Base-by-base conservation (phyloP, 1,140 invertebrate genomes). In the Leptinotarsa defecta region DNA sequence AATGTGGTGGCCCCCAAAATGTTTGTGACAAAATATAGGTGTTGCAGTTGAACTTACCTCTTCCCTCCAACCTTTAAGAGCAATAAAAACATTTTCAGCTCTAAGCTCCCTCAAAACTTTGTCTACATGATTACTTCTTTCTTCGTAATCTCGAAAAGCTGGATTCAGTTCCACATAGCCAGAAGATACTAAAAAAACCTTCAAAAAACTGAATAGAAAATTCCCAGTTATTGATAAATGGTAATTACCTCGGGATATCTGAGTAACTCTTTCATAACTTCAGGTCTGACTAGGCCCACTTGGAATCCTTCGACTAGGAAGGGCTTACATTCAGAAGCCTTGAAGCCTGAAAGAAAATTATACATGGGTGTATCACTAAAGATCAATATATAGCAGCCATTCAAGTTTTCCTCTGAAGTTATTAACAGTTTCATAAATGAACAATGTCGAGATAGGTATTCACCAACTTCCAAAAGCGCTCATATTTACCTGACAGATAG, bases 21-120 rank as follows among this genome's bases (percentile, higher is more conserved):
- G 0, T 43, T 43, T 43, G 34, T 11, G 34, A 43, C 34, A 43
- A 43, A 34, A 43, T 11, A 43, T 43, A 43, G 8, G 8, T 11
- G 34, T 8, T 43, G 34, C 34, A 43, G 34, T 43, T 43, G 34
- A 43, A 65, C 71, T 82, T 86, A 93, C 92, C 89, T 98, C 96
- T 88, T 97, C 92, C 84, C 96, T 89, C 96, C 96, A 98, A 5
- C 95, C 95, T 83, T 92, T 91, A 3, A 98, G 86, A 5, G 93
- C 91, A 19, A 90, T 83, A 80, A 94, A 92, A 62, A 86, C 86
- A 82, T 89, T 89, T 76, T 90, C 86, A 74, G 86, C 87, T 73
- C 92, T 88, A 82, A 95, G 88, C 85, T 93, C 89, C 81, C 89
- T 88, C 71, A 98, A 87, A 57, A 97, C 92, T 83, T 91, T 88